Evolutionary conservation across 2,113 vertebrate species (phyloP).

Genomic region (Caranx melampygus): DNA sequence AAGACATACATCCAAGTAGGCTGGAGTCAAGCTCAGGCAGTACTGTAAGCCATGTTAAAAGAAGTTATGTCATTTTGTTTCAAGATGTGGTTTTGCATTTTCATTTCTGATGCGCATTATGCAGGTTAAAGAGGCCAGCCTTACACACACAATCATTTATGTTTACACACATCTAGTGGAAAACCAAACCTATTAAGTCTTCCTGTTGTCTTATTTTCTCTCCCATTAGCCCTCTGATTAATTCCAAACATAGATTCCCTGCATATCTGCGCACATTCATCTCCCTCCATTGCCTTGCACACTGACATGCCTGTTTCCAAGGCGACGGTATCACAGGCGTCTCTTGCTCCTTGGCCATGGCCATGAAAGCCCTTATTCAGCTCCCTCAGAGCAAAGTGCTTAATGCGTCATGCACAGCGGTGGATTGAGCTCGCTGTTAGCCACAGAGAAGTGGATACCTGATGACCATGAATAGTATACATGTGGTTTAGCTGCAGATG

Average conservation of each 20-base stretch:
- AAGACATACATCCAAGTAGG: neutral
- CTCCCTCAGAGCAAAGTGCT: constrained; percentile 29
- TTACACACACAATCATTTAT: neutral
- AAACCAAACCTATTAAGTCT: constrained; percentile 13
- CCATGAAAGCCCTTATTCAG: constrained; percentile 52
- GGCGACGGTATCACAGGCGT: constrained; percentile 21
- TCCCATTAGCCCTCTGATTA: constrained; percentile 33
- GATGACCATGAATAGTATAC: constrained; percentile 18
- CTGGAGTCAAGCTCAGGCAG: neutral
- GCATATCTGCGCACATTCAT: constrained; percentile 18
- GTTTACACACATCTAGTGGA: neutral
- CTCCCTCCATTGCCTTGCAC: neutral
- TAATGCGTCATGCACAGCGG: constrained; percentile 25
- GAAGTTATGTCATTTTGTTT: neutral
- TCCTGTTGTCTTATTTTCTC: constrained; percentile 6
- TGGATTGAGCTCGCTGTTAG: constrained; percentile 25
- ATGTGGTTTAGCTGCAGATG: constrained; percentile 7
- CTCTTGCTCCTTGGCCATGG: neutral
- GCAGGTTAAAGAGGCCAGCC: neutral
- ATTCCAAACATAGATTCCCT: constrained; percentile 20
- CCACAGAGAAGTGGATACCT: constrained; percentile 1
- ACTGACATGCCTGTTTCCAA: constrained; percentile 40
- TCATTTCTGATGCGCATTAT: neutral
- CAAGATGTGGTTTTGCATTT: neutral
- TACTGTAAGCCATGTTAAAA: no score